phyloP scores from a whole-genome alignment of 2,888 invertebrate genomes.

The Melanargia galathea region DNA sequence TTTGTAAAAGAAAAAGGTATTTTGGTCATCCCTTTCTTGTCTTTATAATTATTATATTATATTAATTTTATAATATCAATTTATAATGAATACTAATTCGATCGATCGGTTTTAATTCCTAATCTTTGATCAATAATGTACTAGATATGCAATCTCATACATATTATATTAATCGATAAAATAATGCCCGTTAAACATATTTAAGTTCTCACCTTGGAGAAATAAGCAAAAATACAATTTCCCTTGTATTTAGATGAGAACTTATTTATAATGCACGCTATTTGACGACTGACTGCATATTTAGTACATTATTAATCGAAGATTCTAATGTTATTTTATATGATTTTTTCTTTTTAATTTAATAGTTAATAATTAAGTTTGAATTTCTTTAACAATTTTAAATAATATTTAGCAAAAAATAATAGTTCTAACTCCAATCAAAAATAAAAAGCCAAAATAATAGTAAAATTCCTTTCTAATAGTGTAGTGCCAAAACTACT shows the following conservation, averaged over 20 bases:
- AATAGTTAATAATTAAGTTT: not conserved
- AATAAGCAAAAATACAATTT: too few species aligned
- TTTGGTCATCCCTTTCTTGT: conserved; percentile 63
- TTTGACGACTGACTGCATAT: too few species aligned
- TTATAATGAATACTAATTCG: not conserved
- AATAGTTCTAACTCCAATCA: not conserved
- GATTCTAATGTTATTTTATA: not conserved
- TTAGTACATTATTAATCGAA: too few species aligned
- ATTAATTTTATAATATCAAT: conserved; percentile 5
- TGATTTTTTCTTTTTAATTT: not conserved
- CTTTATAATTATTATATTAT: conserved; percentile 33
- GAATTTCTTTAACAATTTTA: not conserved
- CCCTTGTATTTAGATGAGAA: too few species aligned
- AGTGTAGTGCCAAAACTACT: conserved; percentile 60
- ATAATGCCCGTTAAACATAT: too few species aligned
- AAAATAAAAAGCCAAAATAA: conserved; percentile 21
- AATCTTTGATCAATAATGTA: too few species aligned
- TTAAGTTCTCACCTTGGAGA: too few species aligned
- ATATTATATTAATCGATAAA: too few species aligned
- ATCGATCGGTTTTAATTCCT: too few species aligned
- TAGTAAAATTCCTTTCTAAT: conserved; percentile 35
- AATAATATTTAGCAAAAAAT: not conserved
- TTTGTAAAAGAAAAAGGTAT: conserved; percentile 55
- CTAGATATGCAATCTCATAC: too few species aligned
- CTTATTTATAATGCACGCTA: too few species aligned